Conservation (phyloP, 2,888 invertebrate species). For the Agonopterix heracliana region DNA sequence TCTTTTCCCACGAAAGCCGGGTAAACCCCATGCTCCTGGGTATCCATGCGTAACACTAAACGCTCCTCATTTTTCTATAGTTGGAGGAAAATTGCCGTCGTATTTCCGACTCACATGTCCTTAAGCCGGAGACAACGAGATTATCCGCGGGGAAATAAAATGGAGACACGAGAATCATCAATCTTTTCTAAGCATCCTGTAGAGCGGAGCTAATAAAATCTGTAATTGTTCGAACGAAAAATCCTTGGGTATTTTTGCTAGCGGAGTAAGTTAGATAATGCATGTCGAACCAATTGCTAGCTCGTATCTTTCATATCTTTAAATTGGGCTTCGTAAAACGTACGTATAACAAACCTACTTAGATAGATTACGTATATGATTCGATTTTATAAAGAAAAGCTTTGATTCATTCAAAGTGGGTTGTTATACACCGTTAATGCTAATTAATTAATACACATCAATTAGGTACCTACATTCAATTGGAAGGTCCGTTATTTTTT, state of each 20-base stretch:
- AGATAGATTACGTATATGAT: too few species aligned
- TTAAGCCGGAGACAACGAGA: slow-evolving; percentile 72
- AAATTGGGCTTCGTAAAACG: too few species aligned
- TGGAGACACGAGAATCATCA: slow-evolving; percentile 66
- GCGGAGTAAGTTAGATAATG: not conserved
- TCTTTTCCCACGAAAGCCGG: slow-evolving; percentile 25
- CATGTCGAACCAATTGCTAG: too few species aligned
- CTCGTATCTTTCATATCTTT: too few species aligned
- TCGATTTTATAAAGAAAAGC: too few species aligned
- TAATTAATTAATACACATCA: too few species aligned
- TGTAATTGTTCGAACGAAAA: slow-evolving; percentile 11
- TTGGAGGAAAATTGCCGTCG: slow-evolving; percentile 70
- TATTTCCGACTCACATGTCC: slow-evolving; percentile 71
- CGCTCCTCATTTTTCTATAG: slow-evolving; percentile 70
- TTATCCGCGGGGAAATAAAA: slow-evolving; percentile 71
- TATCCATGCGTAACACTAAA: slow-evolving; percentile 60
- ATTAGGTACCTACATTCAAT: too few species aligned
- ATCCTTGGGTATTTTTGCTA: not conserved
- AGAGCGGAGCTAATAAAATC: slow-evolving; percentile 25
- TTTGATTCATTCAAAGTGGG: too few species aligned
- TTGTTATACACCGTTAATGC: too few species aligned
- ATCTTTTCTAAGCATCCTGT: slow-evolving; percentile 49
- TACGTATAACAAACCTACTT: too few species aligned
- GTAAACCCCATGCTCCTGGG: slow-evolving; percentile 36
- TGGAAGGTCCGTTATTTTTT: too few species aligned